Base-by-base conservation (phyloP, 2,888 invertebrate genomes). In the Eupithecia centaureata region DNA sequence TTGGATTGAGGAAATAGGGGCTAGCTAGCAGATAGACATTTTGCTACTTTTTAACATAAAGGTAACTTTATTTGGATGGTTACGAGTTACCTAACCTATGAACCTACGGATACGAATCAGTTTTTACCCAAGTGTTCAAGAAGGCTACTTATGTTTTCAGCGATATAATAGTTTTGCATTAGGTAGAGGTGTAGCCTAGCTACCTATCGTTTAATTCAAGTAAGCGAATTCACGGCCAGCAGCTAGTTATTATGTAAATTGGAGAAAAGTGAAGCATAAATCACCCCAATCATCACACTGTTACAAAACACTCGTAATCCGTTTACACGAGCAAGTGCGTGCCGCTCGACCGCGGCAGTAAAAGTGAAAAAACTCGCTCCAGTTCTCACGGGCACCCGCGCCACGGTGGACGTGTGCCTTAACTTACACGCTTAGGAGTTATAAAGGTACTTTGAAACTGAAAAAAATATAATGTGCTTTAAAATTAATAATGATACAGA, bases 281-380 rank as follows among this genome's bases (percentile, higher is more conserved):
- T 13, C 52, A 52, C 52, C 7, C 33, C 13, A 25, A 42, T 47
- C 10, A 47, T 12, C 22, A 51, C 10, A 54, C 28, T 42, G 60
- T 61, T 64, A 68, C 42, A 63, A 61, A 70, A 70, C 65, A 68
- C 54, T 56, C 51, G 70, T 70, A 67, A 71, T 33, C 61, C 35
- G 47, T 65, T 69, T 56, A 63, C 54, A 66, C 35, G 69, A 28
- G 56, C 63, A 32, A 57, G 56, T 51, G 63, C 60, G 35, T 67
- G 66, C 74, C 74, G 77, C 78, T 80, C 72, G 74, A 75, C 73
- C 78, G 79, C 71, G 71, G 79, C 75, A 77, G 82, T 86, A 87
- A 90, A 87, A 89, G 90, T 90, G 85, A 87, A 89, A 87, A 81
- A 86, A 84, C 71, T 65, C 84, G 90, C 86, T 89, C 91, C 82